phyloP scores from a whole-genome alignment of 2,888 invertebrate species.

The Drosophila glabriapex region DNA sequence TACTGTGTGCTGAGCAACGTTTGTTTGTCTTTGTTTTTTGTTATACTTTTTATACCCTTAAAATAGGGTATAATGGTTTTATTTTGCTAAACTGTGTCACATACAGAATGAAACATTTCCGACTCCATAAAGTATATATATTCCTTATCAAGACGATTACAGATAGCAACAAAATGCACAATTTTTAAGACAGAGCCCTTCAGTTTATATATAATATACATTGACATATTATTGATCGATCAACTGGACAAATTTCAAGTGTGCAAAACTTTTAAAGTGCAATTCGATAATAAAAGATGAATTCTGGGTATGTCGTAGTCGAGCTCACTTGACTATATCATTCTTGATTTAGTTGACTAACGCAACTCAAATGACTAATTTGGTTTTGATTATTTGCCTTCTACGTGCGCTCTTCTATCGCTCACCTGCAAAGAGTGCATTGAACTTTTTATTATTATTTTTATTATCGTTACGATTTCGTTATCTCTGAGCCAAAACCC shows the following conservation, averaged over 20 bases:
- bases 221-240: background rate
- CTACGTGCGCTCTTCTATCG: constrained; percentile 18
- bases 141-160: background rate
- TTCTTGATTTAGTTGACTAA: constrained; percentile 24
- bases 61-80: background rate
- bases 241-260: background rate
- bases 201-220: background rate
- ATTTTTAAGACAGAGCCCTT: background rate
- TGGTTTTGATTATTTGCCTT: constrained; percentile 64
- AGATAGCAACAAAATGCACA: background rate
- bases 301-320: background rate
- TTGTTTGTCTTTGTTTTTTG: background rate
- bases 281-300: background rate
- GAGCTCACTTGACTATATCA: background rate
- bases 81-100: background rate
- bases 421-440: constrained; percentile 36
- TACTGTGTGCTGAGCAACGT: background rate
- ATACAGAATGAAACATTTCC: background rate
- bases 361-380: constrained; percentile 67
- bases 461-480: constrained; percentile 7
- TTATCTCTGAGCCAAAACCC: constrained; percentile 30
- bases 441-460: constrained; percentile 31
- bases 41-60: background rate
- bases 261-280: background rate
- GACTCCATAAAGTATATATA: background rate